These are phyloP conservation scores for Neomicropteryx cornuta DNA, from an alignment of 1,140 invertebrate species.

Conservation along the genomic window DNA sequence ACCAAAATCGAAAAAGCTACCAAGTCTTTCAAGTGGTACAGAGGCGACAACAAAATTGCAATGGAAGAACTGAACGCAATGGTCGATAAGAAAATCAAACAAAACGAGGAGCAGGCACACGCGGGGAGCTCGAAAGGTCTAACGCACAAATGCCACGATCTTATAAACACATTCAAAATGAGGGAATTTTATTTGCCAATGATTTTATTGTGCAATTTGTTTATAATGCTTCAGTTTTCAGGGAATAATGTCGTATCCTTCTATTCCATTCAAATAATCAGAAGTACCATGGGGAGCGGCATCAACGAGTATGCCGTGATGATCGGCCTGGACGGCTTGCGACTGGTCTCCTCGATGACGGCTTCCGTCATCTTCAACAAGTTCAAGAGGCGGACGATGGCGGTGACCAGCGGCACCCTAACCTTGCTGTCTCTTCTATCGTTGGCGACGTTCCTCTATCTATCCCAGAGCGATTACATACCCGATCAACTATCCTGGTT, in stretches of 20 bases:
- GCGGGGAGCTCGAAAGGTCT: constrained; percentile 24
- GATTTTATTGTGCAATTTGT: constrained; percentile 44
- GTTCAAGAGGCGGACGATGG: constrained; percentile 43
- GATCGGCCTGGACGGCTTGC: constrained; percentile 54
- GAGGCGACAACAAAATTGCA: constrained; percentile 36
- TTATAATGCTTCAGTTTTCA: constrained; percentile 49
- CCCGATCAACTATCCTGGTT: constrained; percentile 32
- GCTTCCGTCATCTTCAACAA: constrained; percentile 47
- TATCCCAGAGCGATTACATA: constrained; percentile 14
- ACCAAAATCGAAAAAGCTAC: constrained; percentile 37
- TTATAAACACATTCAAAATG: constrained; percentile 24
- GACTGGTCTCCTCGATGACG: constrained; percentile 47
- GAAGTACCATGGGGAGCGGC: constrained; percentile 38
- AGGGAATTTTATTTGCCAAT: constrained; percentile 39
- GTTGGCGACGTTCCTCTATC: constrained; percentile 33
- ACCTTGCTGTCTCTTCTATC: constrained; percentile 40
- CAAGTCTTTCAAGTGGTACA: constrained; percentile 38
- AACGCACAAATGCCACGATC: constrained; percentile 30
- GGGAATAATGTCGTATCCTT: constrained; percentile 61
- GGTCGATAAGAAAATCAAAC: constrained; percentile 27
- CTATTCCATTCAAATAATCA: constrained; percentile 55
- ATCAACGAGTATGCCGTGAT: constrained; percentile 48
- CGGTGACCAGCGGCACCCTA: constrained; percentile 42
- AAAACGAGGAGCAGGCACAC: constrained; percentile 21
- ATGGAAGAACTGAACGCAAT: constrained; percentile 36